Conservation (phyloP, 1,140 invertebrate genomes). For the Helicoverpa armigera region DNA sequence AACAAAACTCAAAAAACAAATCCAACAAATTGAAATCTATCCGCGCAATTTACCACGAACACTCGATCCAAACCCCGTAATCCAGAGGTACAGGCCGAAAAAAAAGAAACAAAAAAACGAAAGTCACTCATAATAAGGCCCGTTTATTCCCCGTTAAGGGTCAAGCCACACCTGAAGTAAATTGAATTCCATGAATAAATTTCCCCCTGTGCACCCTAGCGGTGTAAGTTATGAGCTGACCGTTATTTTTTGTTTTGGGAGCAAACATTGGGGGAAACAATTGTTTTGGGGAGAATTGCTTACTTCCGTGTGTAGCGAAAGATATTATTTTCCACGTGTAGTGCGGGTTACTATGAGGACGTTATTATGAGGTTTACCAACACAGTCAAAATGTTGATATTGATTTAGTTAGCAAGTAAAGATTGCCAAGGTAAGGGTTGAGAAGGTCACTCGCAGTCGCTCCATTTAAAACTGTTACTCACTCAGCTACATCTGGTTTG, state of each 20-base stretch:
- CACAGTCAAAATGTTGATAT: not conserved
- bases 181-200: slow-evolving; percentile 83
- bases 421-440: not conserved
- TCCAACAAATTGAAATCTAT: slow-evolving; percentile 40
- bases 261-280: too few species aligned
- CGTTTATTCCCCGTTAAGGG: slow-evolving; percentile 79
- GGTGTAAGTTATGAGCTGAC: slow-evolving; percentile 49
- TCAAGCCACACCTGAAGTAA: slow-evolving; percentile 78
- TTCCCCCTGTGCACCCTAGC: slow-evolving; percentile 57
- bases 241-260: slow-evolving; percentile 47
- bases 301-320: too few species aligned
- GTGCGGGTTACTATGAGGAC: too few species aligned
- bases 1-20: not conserved
- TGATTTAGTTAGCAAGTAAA: not conserved
- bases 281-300: too few species aligned
- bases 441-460: too few species aligned
- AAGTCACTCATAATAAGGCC: slow-evolving; percentile 73
- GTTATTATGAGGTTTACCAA: too few species aligned
- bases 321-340: too few species aligned
- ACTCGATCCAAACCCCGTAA: slow-evolving; percentile 2
- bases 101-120: slow-evolving; percentile 64
- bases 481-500: too few species aligned
- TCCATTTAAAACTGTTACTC: too few species aligned
- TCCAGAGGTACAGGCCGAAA: slow-evolving; percentile 6
- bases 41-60: slow-evolving; percentile 32